phyloP scores from a whole-genome alignment of 30 jellyfish, hydroid and myxozoan species.

The Aurelia sp. region DNA sequence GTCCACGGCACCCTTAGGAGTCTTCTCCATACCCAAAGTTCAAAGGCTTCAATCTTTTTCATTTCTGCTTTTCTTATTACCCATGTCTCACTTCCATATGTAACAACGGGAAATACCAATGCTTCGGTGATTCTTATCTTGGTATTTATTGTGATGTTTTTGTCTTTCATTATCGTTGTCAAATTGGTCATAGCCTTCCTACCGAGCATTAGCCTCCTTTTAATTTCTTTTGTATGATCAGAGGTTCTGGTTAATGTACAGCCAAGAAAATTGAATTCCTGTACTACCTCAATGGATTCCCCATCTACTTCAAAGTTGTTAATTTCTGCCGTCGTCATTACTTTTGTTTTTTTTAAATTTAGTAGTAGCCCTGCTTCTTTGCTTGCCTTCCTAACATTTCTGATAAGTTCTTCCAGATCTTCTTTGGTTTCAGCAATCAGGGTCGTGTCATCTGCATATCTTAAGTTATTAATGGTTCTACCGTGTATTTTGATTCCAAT shows the following conservation, averaged over 20 bases:
- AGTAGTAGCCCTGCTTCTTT: slow-evolving; percentile 42
- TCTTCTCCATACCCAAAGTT: too few relatives aligned
- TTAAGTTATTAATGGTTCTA: too few relatives aligned
- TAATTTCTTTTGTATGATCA: not conserved
- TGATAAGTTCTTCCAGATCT: too few relatives aligned
- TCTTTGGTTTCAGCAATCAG: too few relatives aligned
- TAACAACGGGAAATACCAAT: too few relatives aligned
- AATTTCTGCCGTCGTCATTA: slow-evolving; percentile 19
- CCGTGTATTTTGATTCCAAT: too few relatives aligned
- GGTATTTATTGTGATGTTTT: not conserved
- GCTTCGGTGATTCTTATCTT: not conserved
- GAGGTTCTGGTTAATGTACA: not conserved
- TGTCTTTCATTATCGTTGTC: not conserved
- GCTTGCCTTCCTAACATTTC: slow-evolving; percentile 28
- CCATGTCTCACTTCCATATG: too few relatives aligned
- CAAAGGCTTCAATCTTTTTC: too few relatives aligned
- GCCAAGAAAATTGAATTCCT: slow-evolving; percentile 32
- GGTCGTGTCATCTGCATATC: too few relatives aligned
- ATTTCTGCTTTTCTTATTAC: too few relatives aligned
- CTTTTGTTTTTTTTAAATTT: slow-evolving; percentile 23
- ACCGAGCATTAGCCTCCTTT: not conserved
- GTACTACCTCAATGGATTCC: slow-evolving; percentile 27
- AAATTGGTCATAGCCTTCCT: not conserved
- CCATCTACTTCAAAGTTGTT: slow-evolving; percentile 6
- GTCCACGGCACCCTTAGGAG: too few relatives aligned